Base-by-base conservation (phyloP, 2,797 vertebrate genomes). In the Silurus lanzhouensis region DNA sequence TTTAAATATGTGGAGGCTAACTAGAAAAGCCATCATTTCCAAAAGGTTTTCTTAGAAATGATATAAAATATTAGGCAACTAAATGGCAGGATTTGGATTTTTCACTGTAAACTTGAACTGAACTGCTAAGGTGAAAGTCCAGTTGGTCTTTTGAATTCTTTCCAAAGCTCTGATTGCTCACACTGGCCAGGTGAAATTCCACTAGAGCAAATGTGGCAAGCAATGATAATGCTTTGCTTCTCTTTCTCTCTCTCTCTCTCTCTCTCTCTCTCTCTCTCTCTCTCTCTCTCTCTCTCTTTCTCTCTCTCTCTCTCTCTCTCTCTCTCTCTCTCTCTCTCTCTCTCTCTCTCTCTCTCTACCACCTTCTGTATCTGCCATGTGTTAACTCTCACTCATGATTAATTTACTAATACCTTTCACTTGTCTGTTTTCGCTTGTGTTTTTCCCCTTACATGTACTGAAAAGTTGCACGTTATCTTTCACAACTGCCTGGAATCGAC, bases 91-190 rank as follows among this genome's bases (percentile, higher is more conserved):
- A 46, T 78, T 22, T 60, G 38, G 31, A 80, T 72, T 64, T 14
- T 57, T 27, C 13, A 57, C 55, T 58, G 13, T 17, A 63, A 46
- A n/a, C 55, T 2, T 74, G 63, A 87, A 89, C 81, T 38, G 66
- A 82, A 83, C 52, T 57, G 22, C 57, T 63, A 64, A 79, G 88
- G 84, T 85, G 77, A 87, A 89, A 89, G 85, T 89, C 87, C 82
- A 83, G 8, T 19, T 48, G 55, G 27, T 19, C 17, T 25, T 46
- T 77, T 86, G 70, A 83, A 80, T 81, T 20, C 63, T 19, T 31
- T 81, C 85, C 84, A 86, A 84, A 60, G 44, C 61, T 70, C 19
- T 71, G 60, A 44, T 63, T 85, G 70, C 76, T 83, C 25, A 48
- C 75, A 80, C 6, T 85, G 71, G 82, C 80, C 81, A 61, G 83